These are phyloP conservation scores for Nemurella pictetii DNA, from an alignment of 2,888 invertebrate genomes.

Conservation along the genomic window DNA sequence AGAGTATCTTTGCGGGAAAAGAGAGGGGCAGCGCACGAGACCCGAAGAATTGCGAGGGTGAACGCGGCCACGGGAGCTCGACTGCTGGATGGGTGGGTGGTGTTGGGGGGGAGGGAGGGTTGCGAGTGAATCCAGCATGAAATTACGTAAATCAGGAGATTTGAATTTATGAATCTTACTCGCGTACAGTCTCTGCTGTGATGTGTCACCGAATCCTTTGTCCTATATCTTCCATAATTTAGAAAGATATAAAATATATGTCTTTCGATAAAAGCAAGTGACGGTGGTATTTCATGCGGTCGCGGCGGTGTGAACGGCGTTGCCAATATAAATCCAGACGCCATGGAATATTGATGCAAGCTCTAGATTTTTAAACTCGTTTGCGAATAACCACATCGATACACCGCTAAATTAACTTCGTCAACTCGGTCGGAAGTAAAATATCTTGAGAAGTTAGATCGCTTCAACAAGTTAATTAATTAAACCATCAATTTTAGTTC, in stretches of 20 bases:
- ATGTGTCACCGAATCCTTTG: not conserved
- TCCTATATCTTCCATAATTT: not conserved
- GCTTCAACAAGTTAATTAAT: not conserved
- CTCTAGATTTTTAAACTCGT: too few relatives aligned
- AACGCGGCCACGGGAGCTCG: too few relatives aligned
- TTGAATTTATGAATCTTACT: slow-evolving; percentile 16
- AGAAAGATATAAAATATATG: not conserved
- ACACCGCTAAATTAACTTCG: not conserved
- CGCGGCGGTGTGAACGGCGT: not conserved
- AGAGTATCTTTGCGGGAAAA: not conserved
- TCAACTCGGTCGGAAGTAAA: not conserved
- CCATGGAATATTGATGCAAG: too few relatives aligned
- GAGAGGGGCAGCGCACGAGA: not conserved
- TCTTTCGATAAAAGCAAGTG: not conserved
- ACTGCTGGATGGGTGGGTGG: not conserved
- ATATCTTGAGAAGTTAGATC: not conserved
- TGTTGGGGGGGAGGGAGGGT: slow-evolving; percentile 2
- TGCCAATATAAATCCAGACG: not conserved
- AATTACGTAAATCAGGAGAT: slow-evolving; percentile 34
- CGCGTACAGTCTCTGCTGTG: not conserved
- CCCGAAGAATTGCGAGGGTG: not conserved
- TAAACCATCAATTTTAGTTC: not conserved
- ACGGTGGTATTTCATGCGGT: not conserved
- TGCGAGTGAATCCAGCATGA: slow-evolving; percentile 34
- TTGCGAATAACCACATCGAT: not conserved